phyloP scores from a whole-genome alignment of 2,113 vertebrate species.

The Oreocharis arfaki region DNA sequence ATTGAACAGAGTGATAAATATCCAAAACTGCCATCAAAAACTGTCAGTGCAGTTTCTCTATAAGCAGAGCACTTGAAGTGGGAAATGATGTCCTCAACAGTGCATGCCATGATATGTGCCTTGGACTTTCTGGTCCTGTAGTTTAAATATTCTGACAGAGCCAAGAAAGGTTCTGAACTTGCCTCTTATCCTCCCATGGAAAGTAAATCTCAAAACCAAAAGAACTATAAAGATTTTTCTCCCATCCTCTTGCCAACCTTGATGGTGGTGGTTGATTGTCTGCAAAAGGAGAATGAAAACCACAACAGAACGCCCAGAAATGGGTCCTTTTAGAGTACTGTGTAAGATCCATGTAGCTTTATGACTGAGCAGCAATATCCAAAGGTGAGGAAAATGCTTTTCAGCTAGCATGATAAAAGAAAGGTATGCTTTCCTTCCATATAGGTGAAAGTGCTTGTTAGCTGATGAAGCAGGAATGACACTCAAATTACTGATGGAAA shows the following conservation, averaged over 20 bases:
- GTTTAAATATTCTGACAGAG: background rate
- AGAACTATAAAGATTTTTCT: background rate
- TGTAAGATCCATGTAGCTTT: background rate
- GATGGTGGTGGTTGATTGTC: background rate
- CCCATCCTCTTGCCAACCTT: background rate
- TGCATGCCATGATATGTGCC: slow-evolving; percentile 11
- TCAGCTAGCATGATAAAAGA: slow-evolving; percentile 23
- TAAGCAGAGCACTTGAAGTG: slow-evolving; percentile 36
- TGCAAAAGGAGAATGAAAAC: slow-evolving; percentile 37
- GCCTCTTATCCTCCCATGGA: background rate
- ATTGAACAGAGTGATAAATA: background rate
- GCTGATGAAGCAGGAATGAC: slow-evolving; percentile 56
- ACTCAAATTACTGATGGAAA: slow-evolving; percentile 38
- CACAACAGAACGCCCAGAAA: background rate
- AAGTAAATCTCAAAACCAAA: background rate
- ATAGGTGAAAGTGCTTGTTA: slow-evolving; percentile 37
- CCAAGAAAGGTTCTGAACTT: background rate
- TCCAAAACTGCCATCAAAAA: background rate
- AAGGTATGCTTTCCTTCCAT: slow-evolving; percentile 43
- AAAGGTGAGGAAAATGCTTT: slow-evolving; percentile 41
- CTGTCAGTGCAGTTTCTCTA: background rate
- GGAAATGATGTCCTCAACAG: slow-evolving; percentile 48
- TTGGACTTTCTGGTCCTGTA: slow-evolving; percentile 16
- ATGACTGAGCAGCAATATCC: slow-evolving; percentile 23
- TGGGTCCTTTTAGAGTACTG: background rate